phyloP scores from a whole-genome alignment of 2,888 invertebrate species.

The Drosophila borealis region DNA sequence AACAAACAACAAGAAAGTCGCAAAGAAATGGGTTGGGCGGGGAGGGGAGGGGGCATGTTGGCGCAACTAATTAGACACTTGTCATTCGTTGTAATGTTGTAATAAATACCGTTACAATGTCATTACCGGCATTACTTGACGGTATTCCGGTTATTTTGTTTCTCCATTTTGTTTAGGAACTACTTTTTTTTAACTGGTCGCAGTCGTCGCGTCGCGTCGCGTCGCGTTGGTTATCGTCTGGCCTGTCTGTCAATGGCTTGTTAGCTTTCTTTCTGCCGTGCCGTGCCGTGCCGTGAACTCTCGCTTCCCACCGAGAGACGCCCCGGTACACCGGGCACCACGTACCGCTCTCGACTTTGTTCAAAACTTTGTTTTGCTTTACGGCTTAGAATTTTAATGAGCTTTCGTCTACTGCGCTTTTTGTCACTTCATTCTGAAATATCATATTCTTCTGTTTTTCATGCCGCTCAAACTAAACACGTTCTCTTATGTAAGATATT shows the following conservation, averaged over 20 bases:
- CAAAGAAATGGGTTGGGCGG: not conserved
- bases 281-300: constrained; percentile 23
- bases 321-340: not conserved
- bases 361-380: constrained; percentile 78
- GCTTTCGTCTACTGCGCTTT: constrained; percentile 68
- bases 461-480: constrained; percentile 22
- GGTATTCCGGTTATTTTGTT: constrained; percentile 51
- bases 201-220: constrained; percentile 29
- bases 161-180: constrained; percentile 28
- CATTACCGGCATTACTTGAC: constrained; percentile 77
- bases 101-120: constrained; percentile 82
- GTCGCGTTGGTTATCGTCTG: constrained; percentile 33
- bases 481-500: constrained; percentile 20
- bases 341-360: constrained; percentile 60
- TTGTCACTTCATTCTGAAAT: constrained; percentile 69
- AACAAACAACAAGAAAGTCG: constrained; percentile 34
- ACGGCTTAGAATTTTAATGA: constrained; percentile 80
- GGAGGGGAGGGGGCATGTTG: constrained; percentile 52
- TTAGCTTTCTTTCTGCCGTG: constrained; percentile 65
- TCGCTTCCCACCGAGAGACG: not conserved
- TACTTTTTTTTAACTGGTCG: constrained; percentile 38
- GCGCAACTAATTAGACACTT: constrained; percentile 78
- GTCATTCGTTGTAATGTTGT: constrained; percentile 77
- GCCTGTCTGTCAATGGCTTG: constrained; percentile 72
- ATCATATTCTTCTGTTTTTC: constrained; percentile 70